phyloP scores from a whole-genome alignment of 2,113 vertebrate species.

The Spermophilus dauricus region DNA sequence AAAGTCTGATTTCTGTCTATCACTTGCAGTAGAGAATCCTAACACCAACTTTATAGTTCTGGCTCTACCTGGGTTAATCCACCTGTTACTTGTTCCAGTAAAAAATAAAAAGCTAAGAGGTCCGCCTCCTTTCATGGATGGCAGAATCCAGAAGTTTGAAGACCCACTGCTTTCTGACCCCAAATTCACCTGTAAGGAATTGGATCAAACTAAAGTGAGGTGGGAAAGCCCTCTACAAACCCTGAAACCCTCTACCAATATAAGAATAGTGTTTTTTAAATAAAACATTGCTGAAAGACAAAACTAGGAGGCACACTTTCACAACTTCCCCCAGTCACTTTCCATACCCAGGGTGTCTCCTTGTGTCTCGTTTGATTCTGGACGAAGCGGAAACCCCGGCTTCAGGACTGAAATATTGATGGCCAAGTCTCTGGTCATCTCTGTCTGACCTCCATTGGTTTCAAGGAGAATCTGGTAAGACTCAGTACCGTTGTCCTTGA shows the following conservation, averaged over 20 bases:
- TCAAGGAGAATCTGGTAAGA: slow-evolving; percentile 65
- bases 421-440: fast-evolving
- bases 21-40: background rate
- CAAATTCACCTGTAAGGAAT: background rate
- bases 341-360: fast-evolving
- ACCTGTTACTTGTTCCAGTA: background rate
- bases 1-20: background rate
- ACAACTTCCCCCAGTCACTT: slow-evolving; percentile 37
- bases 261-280: background rate
- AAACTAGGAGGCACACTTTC: background rate
- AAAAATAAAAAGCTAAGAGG: background rate
- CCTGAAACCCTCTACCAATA: background rate
- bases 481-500: fast-evolving
- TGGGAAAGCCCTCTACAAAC: background rate
- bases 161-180: background rate
- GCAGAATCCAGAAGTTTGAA: background rate
- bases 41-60: background rate
- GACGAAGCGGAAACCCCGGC: fast-evolving
- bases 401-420: background rate
- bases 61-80: background rate
- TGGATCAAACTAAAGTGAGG: background rate
- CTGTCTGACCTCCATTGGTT: fast-evolving
- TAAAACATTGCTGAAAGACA: background rate
- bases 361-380: background rate
- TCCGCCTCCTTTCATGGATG: background rate